Evolutionary conservation across 2,797 vertebrate genomes (phyloP).

Genomic region (Pyrocephalus nanus): DNA sequence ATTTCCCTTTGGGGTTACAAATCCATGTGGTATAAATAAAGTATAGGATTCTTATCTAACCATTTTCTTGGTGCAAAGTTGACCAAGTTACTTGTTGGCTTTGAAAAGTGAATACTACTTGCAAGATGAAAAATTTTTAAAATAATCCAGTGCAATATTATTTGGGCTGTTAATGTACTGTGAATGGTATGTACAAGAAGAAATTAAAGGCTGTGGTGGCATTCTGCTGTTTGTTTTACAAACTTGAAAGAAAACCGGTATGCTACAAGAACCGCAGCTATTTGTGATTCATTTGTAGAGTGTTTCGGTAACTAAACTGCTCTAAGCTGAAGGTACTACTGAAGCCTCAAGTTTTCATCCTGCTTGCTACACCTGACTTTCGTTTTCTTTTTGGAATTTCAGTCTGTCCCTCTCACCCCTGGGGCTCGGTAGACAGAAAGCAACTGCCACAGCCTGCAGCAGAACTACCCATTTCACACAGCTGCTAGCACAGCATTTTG

Average conservation of each 20-base stretch:
- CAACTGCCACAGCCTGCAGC: not conserved
- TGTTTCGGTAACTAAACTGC: not conserved
- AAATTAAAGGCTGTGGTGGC: conserved; percentile 64
- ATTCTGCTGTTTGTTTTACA: conserved; percentile 65
- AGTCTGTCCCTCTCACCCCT: not conserved
- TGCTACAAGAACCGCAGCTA: conserved; percentile 21
- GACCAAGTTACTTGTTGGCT: conserved; percentile 63
- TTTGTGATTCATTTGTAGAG: not conserved
- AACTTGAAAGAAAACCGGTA: conserved; percentile 61
- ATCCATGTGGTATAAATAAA: conserved; percentile 28
- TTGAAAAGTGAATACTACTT: conserved; percentile 49
- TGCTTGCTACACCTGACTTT: not conserved
- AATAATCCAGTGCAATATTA: conserved; percentile 59
- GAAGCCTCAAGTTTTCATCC: not conserved
- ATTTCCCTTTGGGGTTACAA: conserved; percentile 22
- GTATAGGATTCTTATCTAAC: conserved; percentile 7
- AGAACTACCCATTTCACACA: rapidly evolving
- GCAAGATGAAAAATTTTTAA: not conserved
- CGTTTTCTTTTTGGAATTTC: not conserved
- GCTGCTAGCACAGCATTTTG: rapidly evolving
- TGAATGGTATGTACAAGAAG: conserved; percentile 64
- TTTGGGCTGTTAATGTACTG: conserved; percentile 59
- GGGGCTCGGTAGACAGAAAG: not conserved
- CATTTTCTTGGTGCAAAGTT: conserved; percentile 49
- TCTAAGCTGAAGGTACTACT: not conserved